Evolutionary conservation across 2,888 invertebrate species (phyloP).

Genomic region (Cheilosia impressa): DNA sequence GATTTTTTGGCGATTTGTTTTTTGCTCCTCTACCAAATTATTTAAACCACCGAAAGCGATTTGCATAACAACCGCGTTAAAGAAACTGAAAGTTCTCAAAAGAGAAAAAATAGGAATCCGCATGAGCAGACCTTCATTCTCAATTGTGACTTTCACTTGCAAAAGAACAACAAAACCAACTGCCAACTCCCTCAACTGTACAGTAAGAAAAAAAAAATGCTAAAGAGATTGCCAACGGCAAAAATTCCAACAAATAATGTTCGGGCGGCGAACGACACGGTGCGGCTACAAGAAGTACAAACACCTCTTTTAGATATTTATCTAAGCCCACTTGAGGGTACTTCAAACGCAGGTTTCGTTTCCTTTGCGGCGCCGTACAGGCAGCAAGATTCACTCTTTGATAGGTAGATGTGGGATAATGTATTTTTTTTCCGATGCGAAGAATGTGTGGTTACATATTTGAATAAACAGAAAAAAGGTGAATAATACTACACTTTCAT

Average conservation of each 20-base stretch:
- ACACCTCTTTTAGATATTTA: conserved; percentile 58
- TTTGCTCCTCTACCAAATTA: conserved; percentile 30
- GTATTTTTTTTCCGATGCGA: neutral
- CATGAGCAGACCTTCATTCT: conserved; percentile 46
- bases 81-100: conserved; percentile 67
- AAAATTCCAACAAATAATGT: conserved; percentile 31
- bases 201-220: neutral
- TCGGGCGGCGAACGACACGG: neutral
- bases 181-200: conserved; percentile 55
- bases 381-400: conserved; percentile 5
- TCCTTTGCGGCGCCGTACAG: conserved; percentile 33
- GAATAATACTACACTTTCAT: conserved; percentile 1
- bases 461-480: conserved; percentile 14
- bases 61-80: conserved; percentile 66
- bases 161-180: conserved; percentile 50
- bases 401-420: conserved; percentile 14
- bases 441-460: conserved; percentile 20
- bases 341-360: conserved; percentile 43
- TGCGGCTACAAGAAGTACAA: conserved; percentile 30
- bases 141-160: conserved; percentile 70
- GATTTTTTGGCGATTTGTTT: conserved; percentile 1
- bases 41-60: conserved; percentile 54
- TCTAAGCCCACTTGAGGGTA: conserved; percentile 56
- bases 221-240: conserved; percentile 37
- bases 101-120: conserved; percentile 14